Conservation (phyloP, 2,888 invertebrate species). For the Andrena minutula region DNA sequence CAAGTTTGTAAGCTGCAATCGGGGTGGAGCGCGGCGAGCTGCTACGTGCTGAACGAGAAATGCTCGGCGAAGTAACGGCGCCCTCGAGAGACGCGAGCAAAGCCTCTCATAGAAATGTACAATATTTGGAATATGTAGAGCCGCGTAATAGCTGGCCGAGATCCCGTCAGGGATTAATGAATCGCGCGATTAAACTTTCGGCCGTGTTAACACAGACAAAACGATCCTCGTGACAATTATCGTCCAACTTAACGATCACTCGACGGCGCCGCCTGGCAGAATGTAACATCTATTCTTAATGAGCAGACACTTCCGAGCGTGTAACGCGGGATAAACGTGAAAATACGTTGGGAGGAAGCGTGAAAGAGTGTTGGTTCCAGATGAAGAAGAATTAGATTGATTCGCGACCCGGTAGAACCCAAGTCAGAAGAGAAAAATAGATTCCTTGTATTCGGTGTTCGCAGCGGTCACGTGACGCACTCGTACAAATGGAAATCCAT, state of each 20-base stretch:
- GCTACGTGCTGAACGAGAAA: slow-evolving; percentile 40
- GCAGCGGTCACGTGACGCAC: slow-evolving; percentile 54
- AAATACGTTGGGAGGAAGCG: too few species aligned
- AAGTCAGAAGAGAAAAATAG: slow-evolving; percentile 63
- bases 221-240: slow-evolving; percentile 16
- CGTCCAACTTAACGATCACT: not conserved
- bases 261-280: not conserved
- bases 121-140: slow-evolving; percentile 23
- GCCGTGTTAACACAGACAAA: not conserved
- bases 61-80: slow-evolving; percentile 37
- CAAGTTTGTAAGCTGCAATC: slow-evolving; percentile 2
- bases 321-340: too few species aligned
- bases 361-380: slow-evolving; percentile 14
- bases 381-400: slow-evolving; percentile 57
- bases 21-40: not conserved
- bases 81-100: slow-evolving; percentile 23
- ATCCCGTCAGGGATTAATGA: slow-evolving; percentile 39
- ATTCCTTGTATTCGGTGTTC: slow-evolving; percentile 39
- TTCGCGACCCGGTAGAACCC: slow-evolving; percentile 33
- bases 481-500: slow-evolving; percentile 64
- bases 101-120: slow-evolving; percentile 10
- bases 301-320: not conserved
- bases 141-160: slow-evolving; percentile 22
- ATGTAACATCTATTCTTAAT: too few species aligned
- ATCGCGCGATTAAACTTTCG: slow-evolving; percentile 44